These are phyloP conservation scores for Acanthaster planci DNA, from an alignment of 35 echinoderm and acorn worm species.

Conservation along the genomic window DNA sequence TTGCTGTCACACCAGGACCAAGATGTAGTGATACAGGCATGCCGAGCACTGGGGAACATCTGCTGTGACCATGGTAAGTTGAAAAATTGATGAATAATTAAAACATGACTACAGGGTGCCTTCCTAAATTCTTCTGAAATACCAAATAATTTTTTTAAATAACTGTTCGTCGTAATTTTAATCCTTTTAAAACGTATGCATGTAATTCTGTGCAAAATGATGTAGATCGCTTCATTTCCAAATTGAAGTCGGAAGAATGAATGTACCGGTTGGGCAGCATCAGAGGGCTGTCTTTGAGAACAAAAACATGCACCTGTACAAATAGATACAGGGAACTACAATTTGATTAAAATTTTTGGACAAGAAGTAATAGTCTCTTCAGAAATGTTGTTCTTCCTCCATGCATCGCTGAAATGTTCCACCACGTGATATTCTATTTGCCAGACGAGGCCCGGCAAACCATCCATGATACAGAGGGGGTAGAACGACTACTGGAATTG, in stretches of 20 bases:
- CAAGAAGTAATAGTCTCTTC: too few relatives aligned
- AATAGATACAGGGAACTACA: too few relatives aligned
- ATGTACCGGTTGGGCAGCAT: too few relatives aligned
- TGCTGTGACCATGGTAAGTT: conserved; percentile 96
- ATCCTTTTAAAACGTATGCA: background rate
- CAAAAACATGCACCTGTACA: too few relatives aligned
- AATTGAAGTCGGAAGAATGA: too few relatives aligned
- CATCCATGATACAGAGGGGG: conserved; percentile 58
- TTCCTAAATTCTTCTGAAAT: background rate
- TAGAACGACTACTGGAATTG: conserved; percentile 72
- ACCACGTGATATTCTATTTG: too few relatives aligned
- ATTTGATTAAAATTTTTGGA: too few relatives aligned
- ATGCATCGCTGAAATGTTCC: too few relatives aligned
- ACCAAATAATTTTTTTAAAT: background rate
- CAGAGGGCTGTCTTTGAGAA: too few relatives aligned
- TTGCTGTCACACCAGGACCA: conserved; percentile 61
- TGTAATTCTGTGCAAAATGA: too few relatives aligned
- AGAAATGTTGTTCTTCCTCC: too few relatives aligned
- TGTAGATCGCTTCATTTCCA: too few relatives aligned
- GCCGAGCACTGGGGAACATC: conserved; percentile 90
- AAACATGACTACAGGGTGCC: background rate
- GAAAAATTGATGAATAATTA: background rate
- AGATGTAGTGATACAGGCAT: conserved; percentile 84
- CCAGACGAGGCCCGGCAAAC: conserved; percentile 80
- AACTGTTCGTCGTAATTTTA: background rate